Percentiles rank a stretch among this genome's conserved stretches.
phyloP scores from a whole-genome alignment of 2,797 vertebrate species.

The Arrhamphus sclerolepis region DNA sequence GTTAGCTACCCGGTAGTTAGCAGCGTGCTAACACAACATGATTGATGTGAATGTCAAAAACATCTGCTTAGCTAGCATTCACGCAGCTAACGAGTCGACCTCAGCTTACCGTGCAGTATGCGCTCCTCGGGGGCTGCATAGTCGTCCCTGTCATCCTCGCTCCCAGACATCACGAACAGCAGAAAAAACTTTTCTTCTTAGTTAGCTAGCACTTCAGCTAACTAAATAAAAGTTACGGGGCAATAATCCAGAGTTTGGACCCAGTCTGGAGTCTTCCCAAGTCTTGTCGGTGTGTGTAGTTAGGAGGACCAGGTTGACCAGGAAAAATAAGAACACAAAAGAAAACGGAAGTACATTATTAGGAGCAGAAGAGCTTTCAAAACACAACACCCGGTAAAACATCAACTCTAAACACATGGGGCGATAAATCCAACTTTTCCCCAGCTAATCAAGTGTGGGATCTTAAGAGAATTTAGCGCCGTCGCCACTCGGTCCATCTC shows the following conservation, averaged over 20 bases:
- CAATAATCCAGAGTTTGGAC: conserved; percentile 63
- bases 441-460: conserved; percentile 1
- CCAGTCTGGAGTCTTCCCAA: conserved; percentile 63
- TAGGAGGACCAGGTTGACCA: conserved; percentile 47
- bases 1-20: conserved; percentile 59
- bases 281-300: conserved; percentile 40
- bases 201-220: conserved; percentile 77
- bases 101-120: conserved; percentile 79
- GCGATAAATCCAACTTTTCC: conserved; percentile 47
- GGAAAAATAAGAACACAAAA: conserved; percentile 61
- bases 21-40: conserved; percentile 60
- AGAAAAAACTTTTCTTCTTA: conserved; percentile 64
- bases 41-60: conserved; percentile 67
- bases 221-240: conserved; percentile 67
- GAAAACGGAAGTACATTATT: conserved; percentile 75
- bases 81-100: conserved; percentile 58
- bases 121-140: conserved; percentile 79
- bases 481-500: conserved; percentile 39
- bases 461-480: conserved; percentile 22
- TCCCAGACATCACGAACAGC: conserved; percentile 80
- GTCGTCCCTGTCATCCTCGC: conserved; percentile 83
- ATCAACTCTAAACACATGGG: conserved; percentile 21
- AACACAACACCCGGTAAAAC: conserved; percentile 24
- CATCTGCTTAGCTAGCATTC: conserved; percentile 55
- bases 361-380: conserved; percentile 14